Evolutionary conservation across 2,888 invertebrate species (phyloP).

Genomic region (Drosophila picticornis): DNA sequence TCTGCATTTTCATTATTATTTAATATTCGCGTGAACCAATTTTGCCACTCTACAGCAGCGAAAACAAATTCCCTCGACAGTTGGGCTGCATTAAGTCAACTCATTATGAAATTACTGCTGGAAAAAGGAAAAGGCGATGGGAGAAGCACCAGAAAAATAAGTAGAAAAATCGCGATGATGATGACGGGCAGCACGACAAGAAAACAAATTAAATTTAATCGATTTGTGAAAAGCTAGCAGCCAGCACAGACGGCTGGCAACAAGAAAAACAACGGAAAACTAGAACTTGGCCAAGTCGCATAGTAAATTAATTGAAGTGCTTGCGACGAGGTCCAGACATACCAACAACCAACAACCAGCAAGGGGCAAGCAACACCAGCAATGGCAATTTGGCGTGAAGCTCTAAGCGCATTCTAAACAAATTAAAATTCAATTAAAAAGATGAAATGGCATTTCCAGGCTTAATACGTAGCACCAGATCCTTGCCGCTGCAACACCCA

Average conservation of each 20-base stretch:
- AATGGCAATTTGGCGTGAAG: conserved; percentile 54
- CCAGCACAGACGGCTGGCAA: conserved; percentile 14
- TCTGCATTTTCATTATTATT: conserved; percentile 53
- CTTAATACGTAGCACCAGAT: conserved; percentile 53
- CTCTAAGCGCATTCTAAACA: conserved; percentile 82
- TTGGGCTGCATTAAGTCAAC: conserved; percentile 76
- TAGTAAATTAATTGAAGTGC: conserved; percentile 61
- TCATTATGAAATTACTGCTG: conserved; percentile 75
- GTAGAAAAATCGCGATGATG: conserved; percentile 35
- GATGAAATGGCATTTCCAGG: conserved; percentile 83
- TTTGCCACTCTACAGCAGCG: conserved; percentile 36
- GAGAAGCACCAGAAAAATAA: conserved; percentile 27
- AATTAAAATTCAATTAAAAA: conserved; percentile 85
- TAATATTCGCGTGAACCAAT: conserved; percentile 60
- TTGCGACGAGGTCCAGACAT: conserved; percentile 30
- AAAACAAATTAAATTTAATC: conserved; percentile 82
- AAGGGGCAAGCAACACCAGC: conserved; percentile 11
- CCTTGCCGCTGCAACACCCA: conserved; percentile 15
- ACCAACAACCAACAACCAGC: conserved; percentile 19
- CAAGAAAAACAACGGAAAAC: conserved; percentile 31
- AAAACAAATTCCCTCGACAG: conserved; percentile 42
- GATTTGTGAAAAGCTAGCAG: conserved; percentile 73
- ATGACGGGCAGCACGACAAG: conserved; percentile 58
- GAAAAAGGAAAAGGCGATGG: conserved; percentile 26
- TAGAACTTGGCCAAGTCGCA: conserved; percentile 49